Conservation (phyloP, 2,888 invertebrate species). For the Ramazzottius varieornatus region DNA sequence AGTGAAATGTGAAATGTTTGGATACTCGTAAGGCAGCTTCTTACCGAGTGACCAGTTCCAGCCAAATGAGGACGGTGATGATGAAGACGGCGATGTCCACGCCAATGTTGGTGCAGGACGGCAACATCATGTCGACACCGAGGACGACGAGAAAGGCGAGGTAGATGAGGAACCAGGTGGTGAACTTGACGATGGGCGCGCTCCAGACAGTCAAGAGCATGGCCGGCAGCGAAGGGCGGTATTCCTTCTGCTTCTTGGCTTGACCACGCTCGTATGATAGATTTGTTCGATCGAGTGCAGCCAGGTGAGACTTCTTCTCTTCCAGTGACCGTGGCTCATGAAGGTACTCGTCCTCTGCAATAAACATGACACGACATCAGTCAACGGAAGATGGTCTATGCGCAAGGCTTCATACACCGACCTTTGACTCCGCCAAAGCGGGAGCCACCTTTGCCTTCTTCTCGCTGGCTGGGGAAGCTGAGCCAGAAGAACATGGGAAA, state of each 20-base stretch:
- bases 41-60: neutral
- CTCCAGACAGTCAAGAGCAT: neutral
- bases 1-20: too few relatives aligned
- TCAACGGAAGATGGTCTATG: too few relatives aligned
- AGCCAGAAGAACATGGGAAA: constrained; percentile 1
- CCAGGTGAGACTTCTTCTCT: too few relatives aligned
- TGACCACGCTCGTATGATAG: too few relatives aligned
- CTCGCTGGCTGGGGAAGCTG: neutral
- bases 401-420: too few relatives aligned
- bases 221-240: neutral
- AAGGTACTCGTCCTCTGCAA: too few relatives aligned
- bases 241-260: neutral
- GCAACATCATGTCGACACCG: neutral
- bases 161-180: neutral
- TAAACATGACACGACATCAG: too few relatives aligned
- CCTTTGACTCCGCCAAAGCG: too few relatives aligned
- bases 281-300: too few relatives aligned
- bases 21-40: too few relatives aligned
- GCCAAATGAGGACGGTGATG: neutral
- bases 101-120: neutral
- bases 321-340: too few relatives aligned
- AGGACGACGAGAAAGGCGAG: neutral
- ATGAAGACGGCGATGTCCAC: neutral
- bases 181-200: neutral
- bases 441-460: neutral